Conservation (phyloP, 2,797 vertebrate genomes). For the Avahi laniger region DNA sequence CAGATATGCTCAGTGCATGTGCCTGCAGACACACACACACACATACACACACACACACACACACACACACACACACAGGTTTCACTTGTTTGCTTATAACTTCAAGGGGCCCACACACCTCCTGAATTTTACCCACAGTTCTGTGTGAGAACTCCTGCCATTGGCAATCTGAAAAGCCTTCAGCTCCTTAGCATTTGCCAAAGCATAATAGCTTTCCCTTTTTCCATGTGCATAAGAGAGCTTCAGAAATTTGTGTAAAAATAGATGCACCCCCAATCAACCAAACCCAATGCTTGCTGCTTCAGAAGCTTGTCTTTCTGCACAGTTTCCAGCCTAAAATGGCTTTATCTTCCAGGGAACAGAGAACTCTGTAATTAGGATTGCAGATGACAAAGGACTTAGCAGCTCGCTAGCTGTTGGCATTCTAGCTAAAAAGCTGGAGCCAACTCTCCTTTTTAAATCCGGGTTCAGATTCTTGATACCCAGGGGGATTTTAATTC, state of each 20-base stretch:
- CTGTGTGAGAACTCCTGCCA: not conserved
- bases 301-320: conserved; percentile 43
- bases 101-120: not conserved
- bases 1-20: not conserved
- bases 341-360: conserved; percentile 60
- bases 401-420: not conserved
- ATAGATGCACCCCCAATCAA: not conserved
- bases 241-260: conserved; percentile 60
- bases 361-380: conserved; percentile 60
- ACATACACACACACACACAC: not conserved
- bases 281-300: conserved; percentile 28
- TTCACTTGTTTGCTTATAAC: not conserved
- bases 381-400: conserved; percentile 39
- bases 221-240: not conserved
- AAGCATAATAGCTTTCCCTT: not conserved
- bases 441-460: not conserved
- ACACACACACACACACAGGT: not conserved
- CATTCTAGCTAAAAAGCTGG: not conserved
- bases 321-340: conserved; percentile 57
- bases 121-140: not conserved
- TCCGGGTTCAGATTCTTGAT: not conserved
- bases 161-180: not conserved
- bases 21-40: not conserved
- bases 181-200: not conserved
- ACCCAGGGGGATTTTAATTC: not conserved